These are phyloP conservation scores for Mobula birostris DNA, from an alignment of 2,113 vertebrate species.

Conservation along the genomic window DNA sequence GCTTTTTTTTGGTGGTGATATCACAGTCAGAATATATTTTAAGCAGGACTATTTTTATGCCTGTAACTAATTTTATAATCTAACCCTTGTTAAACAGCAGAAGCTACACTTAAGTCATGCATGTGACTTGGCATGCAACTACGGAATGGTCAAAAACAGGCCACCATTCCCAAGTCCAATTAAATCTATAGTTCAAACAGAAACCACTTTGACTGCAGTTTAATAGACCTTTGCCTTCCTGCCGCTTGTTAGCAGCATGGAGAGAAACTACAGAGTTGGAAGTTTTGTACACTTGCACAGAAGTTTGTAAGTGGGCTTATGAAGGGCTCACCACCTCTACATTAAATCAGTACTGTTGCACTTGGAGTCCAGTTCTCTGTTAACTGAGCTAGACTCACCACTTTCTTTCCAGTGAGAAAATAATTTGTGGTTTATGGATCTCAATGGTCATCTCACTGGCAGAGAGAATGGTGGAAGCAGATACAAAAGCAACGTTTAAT, in stretches of 20 bases:
- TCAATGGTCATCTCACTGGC: not conserved
- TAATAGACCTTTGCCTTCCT: not conserved
- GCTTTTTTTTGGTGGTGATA: not conserved
- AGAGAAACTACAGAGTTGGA: not conserved
- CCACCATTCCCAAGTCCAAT: not conserved
- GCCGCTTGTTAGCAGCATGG: not conserved
- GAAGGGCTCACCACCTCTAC: not conserved
- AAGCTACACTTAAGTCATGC: not conserved
- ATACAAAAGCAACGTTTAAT: no score
- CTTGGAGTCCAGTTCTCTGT: not conserved
- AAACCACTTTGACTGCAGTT: not conserved
- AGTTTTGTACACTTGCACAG: not conserved
- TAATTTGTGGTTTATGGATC: not conserved
- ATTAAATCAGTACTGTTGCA: not conserved
- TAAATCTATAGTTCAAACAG: not conserved
- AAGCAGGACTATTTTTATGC: not conserved
- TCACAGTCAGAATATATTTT: not conserved
- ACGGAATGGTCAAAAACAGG: not conserved
- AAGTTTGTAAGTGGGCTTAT: not conserved
- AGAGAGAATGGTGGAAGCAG: no score
- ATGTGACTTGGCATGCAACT: not conserved
- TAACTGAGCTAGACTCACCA: not conserved
- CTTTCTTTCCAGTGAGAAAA: not conserved
- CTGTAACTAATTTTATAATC: not conserved
- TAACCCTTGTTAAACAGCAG: not conserved